Conservation (phyloP, 2,888 invertebrate species). For the Thymelicus sylvestris region DNA sequence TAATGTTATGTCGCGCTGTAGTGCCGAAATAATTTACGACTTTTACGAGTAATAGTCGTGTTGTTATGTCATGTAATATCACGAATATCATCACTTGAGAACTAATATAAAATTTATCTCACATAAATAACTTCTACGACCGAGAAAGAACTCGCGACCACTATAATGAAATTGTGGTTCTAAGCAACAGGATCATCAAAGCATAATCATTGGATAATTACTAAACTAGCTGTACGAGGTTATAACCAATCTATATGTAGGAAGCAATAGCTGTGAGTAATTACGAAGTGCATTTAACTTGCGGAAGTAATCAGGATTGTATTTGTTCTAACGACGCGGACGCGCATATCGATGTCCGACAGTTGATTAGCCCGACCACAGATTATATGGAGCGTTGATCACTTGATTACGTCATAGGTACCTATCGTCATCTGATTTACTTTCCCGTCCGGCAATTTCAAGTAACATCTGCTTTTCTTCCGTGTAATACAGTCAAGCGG, state of each 20-base stretch:
- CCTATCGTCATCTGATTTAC: background rate
- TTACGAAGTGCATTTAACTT: constrained; percentile 15
- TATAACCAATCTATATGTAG: background rate
- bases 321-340: constrained; percentile 20
- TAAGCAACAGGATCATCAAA: background rate
- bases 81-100: no score
- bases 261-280: constrained; percentile 5
- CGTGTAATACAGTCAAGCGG: background rate
- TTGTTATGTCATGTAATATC: no score
- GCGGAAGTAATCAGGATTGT: constrained; percentile 27
- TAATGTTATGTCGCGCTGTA: background rate
- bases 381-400: constrained; percentile 1
- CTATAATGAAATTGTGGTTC: background rate
- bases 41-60: no score
- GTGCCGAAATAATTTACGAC: no score
- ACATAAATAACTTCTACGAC: no score
- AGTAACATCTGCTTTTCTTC: background rate
- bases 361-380: constrained; percentile 5
- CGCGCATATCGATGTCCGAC: constrained; percentile 11
- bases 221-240: background rate
- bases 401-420: constrained; percentile 9
- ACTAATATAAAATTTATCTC: no score
- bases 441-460: background rate
- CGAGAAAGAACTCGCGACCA: background rate
- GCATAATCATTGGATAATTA: background rate